These are phyloP conservation scores for Punctoribates punctum DNA, from an alignment of 2,888 invertebrate genomes.

Conservation along the genomic window DNA sequence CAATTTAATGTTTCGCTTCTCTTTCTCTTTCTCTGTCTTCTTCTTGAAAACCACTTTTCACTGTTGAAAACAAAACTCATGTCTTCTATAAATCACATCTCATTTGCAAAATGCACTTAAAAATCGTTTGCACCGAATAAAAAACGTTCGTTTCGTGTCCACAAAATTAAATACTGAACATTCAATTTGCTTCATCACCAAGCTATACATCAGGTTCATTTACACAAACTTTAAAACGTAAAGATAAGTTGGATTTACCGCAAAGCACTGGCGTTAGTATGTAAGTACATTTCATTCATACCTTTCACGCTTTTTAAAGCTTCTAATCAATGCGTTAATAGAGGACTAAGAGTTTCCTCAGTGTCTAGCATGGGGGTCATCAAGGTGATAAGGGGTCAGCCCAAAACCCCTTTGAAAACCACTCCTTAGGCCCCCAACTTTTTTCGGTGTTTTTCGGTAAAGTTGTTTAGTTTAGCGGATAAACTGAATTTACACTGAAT, in stretches of 20 bases:
- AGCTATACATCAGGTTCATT: slow-evolving; percentile 49
- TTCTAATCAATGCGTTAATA: not conserved
- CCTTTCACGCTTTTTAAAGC: not conserved
- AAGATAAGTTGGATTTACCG: slow-evolving; percentile 49
- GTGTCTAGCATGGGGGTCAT: no score
- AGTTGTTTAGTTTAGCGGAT: no score
- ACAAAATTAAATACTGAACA: slow-evolving; percentile 1
- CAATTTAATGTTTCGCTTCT: slow-evolving; percentile 7
- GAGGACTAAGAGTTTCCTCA: no score
- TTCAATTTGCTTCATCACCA: slow-evolving; percentile 32
- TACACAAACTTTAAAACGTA: slow-evolving; percentile 46
- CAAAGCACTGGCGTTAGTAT: slow-evolving; percentile 47
- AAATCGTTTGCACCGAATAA: slow-evolving; percentile 19
- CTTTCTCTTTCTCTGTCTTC: slow-evolving; percentile 25
- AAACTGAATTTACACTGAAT: no score
- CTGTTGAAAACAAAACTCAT: slow-evolving; percentile 24
- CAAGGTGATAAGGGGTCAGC: no score
- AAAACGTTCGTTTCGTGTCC: not conserved
- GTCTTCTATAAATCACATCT: not conserved
- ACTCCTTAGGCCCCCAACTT: no score
- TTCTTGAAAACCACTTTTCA: slow-evolving; percentile 30
- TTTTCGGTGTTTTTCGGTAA: no score
- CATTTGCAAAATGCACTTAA: slow-evolving; percentile 14
- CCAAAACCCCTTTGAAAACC: no score
- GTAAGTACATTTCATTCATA: slow-evolving; percentile 46